Evolutionary conservation across 2,888 invertebrate genomes (phyloP).

Genomic region (Sesia apiformis): DNA sequence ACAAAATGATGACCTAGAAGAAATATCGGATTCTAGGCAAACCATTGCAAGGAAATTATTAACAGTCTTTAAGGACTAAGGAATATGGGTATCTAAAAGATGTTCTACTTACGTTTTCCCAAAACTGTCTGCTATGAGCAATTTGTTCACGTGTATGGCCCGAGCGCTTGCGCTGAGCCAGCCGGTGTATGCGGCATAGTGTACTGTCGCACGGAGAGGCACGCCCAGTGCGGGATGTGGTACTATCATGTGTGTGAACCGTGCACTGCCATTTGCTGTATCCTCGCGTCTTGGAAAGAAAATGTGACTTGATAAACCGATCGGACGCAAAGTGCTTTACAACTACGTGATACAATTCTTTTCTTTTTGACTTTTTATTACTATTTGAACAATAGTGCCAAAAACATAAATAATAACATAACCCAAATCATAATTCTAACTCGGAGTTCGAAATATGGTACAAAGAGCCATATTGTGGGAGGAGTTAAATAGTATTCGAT

Average conservation of each 20-base stretch:
- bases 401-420: too few species aligned
- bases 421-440: too few species aligned
- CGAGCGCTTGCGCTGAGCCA: constrained; percentile 91
- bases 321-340: neutral
- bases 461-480: too few species aligned
- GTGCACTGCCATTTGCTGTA: constrained; percentile 80
- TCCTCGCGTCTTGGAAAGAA: constrained; percentile 80
- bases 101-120: constrained; percentile 78
- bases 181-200: constrained; percentile 91
- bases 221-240: constrained; percentile 90
- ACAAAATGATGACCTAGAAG: constrained; percentile 83
- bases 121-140: constrained; percentile 88
- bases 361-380: neutral
- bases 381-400: too few species aligned
- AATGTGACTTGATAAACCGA: neutral
- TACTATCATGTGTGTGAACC: constrained; percentile 87
- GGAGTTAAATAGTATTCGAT: neutral
- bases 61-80: too few species aligned
- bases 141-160: constrained; percentile 86
- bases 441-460: too few species aligned
- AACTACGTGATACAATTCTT: neutral
- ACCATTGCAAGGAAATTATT: neutral
- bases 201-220: constrained; percentile 81
- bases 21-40: neutral
- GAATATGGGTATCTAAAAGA: neutral